phyloP scores from a whole-genome alignment of 2,888 invertebrate species.

The Germaria angustata region DNA sequence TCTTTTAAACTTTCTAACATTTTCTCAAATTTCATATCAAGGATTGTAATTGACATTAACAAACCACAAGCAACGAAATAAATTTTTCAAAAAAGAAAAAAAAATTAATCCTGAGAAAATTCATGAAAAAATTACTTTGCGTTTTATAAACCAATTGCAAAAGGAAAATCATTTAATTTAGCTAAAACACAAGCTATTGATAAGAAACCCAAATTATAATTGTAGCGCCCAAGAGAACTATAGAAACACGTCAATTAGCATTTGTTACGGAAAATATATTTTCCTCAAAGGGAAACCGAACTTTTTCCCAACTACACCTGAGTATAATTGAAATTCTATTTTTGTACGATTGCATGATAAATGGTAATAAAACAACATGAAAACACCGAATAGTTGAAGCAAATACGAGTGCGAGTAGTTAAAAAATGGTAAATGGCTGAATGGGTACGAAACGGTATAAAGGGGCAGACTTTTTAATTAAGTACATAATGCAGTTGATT shows the following conservation, averaged over 20 bases:
- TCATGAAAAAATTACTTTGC: background rate
- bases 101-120: slow-evolving; percentile 11
- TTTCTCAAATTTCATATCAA: no score
- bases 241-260: slow-evolving; percentile 9
- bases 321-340: background rate
- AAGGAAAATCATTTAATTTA: slow-evolving; percentile 46
- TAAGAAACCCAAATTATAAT: slow-evolving; percentile 20
- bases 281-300: background rate
- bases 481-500: no score
- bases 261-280: slow-evolving; percentile 38
- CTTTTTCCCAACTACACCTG: background rate
- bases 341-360: slow-evolving; percentile 42
- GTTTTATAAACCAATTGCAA: slow-evolving; percentile 32
- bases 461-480: no score
- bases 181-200: slow-evolving; percentile 5
- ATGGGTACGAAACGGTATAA: no score
- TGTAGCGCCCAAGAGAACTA: background rate
- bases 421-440: no score
- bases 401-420: no score
- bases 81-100: background rate
- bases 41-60: no score
- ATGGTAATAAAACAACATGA: slow-evolving; percentile 20
- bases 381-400: background rate
- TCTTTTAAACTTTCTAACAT: no score
- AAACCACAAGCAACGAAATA: background rate